Evolutionary conservation across 2,888 invertebrate species (phyloP).

Genomic region (Papilio protenor): DNA sequence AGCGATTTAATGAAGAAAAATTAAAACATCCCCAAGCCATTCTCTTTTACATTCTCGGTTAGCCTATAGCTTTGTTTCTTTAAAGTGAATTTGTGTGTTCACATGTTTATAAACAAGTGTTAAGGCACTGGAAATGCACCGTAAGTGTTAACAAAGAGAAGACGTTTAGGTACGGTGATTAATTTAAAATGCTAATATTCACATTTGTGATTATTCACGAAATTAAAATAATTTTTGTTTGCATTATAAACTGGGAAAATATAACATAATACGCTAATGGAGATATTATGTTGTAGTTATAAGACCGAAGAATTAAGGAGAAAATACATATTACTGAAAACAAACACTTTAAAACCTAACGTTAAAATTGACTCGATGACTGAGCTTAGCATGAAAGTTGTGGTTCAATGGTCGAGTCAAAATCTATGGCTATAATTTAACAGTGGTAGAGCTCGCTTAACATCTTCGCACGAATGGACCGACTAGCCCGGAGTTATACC

Average conservation of each 20-base stretch:
- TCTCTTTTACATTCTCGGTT: no score
- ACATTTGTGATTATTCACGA: slow-evolving; percentile 16
- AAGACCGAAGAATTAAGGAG: background rate
- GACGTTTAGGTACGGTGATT: background rate
- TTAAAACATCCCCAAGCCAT: no score
- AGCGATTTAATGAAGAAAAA: no score
- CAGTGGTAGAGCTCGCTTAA: no score
- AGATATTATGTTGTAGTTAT: background rate
- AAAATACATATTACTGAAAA: background rate
- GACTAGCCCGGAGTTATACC: no score
- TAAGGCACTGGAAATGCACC: background rate
- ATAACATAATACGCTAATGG: background rate
- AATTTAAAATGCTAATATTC: slow-evolving; percentile 18
- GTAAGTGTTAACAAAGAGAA: background rate
- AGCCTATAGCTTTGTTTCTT: background rate
- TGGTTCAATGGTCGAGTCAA: no score
- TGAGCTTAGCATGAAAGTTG: no score
- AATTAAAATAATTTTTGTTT: slow-evolving; percentile 20
- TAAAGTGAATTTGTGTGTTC: background rate
- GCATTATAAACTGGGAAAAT: slow-evolving; percentile 11
- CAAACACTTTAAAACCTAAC: background rate
- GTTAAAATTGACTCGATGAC: background rate
- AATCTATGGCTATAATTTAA: no score
- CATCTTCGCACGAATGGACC: no score
- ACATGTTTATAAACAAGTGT: background rate